Conservation (phyloP, 1,140 invertebrate species). For the Drosophila bifasciata region DNA sequence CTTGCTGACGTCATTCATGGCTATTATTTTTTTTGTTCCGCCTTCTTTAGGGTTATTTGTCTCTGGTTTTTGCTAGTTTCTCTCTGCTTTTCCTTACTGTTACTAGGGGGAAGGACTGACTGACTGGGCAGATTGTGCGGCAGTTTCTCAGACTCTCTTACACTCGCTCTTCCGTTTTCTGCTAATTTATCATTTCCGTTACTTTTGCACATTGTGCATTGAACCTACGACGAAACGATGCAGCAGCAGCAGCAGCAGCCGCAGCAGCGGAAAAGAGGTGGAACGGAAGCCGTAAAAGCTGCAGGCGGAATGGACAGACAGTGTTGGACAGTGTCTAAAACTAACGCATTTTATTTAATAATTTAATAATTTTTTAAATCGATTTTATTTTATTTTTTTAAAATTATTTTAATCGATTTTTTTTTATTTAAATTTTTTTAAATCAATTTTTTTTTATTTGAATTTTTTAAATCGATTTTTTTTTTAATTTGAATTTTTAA, state of each 20-base stretch:
- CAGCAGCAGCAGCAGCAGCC: conserved; percentile 14
- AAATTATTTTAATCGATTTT: no score
- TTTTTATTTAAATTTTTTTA: no score
- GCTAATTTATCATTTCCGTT: conserved; percentile 70
- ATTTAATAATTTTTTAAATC: conserved; percentile 1
- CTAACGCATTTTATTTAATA: not conserved
- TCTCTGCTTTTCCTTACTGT: not conserved
- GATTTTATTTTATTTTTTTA: not conserved
- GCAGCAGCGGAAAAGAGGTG: not conserved
- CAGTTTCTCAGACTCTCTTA: not conserved
- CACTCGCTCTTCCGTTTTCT: conserved; percentile 56
- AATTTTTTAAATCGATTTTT: conserved; percentile 5
- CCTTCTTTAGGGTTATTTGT: conserved; percentile 19
- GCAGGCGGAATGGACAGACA: no score
- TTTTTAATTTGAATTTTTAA: no score
- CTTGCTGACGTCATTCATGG: conserved; percentile 42
- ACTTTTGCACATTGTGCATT: conserved; percentile 42
- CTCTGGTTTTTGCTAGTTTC: conserved; percentile 4
- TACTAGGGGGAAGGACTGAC: not conserved
- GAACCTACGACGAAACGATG: conserved; percentile 38
- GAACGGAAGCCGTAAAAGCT: no score
- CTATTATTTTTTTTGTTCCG: conserved; percentile 6
- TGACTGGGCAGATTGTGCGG: not conserved
- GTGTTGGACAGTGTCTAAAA: not conserved
- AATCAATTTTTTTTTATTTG: not conserved